phyloP scores from a whole-genome alignment of 2,113 vertebrate species.

The Marmota monax region DNA sequence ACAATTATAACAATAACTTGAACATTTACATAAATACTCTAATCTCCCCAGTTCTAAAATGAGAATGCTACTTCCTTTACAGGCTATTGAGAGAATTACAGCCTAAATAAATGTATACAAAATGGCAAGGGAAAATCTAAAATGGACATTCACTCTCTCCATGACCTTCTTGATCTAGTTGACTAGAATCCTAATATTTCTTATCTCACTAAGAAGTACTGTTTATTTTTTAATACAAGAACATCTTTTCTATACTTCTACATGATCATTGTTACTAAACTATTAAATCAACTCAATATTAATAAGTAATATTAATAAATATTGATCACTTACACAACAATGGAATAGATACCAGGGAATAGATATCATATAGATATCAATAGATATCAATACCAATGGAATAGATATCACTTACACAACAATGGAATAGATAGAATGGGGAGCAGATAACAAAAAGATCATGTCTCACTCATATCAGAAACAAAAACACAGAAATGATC shows the following conservation, averaged over 20 bases:
- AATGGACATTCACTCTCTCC: background rate
- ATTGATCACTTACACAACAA: background rate
- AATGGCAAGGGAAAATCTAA: background rate
- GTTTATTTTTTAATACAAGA: constrained; percentile 36
- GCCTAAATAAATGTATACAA: background rate
- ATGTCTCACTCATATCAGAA: background rate
- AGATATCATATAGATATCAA: too few relatives aligned
- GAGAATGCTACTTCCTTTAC: background rate
- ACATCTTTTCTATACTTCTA: background rate
- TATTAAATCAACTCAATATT: background rate
- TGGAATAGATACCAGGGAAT: background rate
- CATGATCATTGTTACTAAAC: background rate
- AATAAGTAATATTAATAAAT: background rate
- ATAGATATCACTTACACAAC: background rate
- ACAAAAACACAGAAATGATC: background rate
- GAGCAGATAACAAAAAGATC: background rate
- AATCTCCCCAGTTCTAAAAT: background rate
- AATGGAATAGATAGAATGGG: background rate
- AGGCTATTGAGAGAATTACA: background rate
- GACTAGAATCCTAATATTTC: background rate
- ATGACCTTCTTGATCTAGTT: background rate
- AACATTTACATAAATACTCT: background rate
- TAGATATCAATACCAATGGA: too few relatives aligned
- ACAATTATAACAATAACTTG: too few relatives aligned
- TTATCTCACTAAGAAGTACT: background rate